These are phyloP conservation scores for Brachymystax lenok DNA, from an alignment of 2,797 vertebrate species.

Conservation along the genomic window DNA sequence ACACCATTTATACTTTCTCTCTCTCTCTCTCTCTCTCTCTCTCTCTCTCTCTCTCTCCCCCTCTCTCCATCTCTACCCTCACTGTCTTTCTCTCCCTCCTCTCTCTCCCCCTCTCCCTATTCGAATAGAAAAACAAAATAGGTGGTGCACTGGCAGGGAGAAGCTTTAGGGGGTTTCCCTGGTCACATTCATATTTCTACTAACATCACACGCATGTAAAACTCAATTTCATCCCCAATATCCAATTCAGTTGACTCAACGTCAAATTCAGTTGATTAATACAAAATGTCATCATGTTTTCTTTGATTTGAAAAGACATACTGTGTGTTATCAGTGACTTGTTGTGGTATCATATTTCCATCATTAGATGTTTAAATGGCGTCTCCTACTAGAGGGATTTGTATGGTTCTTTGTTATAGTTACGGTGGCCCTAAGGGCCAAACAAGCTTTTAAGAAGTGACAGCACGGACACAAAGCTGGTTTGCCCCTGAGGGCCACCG, in stretches of 20 bases:
- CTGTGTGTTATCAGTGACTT: background rate
- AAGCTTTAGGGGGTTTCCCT: too few relatives aligned
- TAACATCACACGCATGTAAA: background rate
- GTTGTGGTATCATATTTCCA: background rate
- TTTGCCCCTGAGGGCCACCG: background rate
- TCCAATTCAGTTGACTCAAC: background rate
- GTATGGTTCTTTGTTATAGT: background rate
- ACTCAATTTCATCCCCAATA: background rate
- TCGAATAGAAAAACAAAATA: too few relatives aligned
- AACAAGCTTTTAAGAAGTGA: background rate
- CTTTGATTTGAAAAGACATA: background rate
- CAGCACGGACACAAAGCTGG: background rate
- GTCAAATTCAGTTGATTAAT: background rate
- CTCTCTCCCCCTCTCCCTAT: background rate
- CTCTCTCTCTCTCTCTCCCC: slow-evolving; percentile 21
- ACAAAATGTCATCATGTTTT: background rate
- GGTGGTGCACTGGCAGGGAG: too few relatives aligned
- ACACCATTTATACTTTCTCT: background rate
- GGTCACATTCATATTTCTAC: background rate
- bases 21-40: background rate
- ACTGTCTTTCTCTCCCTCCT: too few relatives aligned
- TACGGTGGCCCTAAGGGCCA: background rate
- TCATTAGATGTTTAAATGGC: background rate
- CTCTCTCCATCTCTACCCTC: too few relatives aligned
- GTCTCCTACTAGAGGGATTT: background rate